Base-by-base conservation (phyloP, 1,140 invertebrate species). In the Lithobius niger region DNA sequence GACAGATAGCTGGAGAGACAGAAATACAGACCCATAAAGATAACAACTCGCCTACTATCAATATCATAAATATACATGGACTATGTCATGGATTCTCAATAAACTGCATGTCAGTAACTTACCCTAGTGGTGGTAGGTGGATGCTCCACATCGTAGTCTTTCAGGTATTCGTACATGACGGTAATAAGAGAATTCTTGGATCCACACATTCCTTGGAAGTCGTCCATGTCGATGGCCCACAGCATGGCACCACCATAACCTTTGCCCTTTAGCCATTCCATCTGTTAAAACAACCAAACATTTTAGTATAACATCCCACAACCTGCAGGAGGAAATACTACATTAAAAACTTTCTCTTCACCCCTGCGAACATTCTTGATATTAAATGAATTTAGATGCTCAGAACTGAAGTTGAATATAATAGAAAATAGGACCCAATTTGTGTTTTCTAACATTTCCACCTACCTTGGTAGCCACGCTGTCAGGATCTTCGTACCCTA, bases 401-500 rank as follows among this genome's bases (percentile, higher is more conserved):
- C n/a, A n/a, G n/a, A n/a, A n/a, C n/a, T n/a, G n/a, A n/a, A n/a
- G n/a, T n/a, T n/a, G n/a, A n/a, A n/a, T n/a, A n/a, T n/a, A n/a
- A n/a, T n/a, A n/a, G n/a, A n/a, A n/a, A n/a, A n/a, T n/a, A n/a
- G n/a, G n/a, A n/a, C n/a, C n/a, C n/a, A n/a, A n/a, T n/a, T n/a
- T n/a, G n/a, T n/a, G n/a, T n/a, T n/a, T n/a, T n/a, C n/a, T n/a
- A n/a, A n/a, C n/a, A n/a, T n/a, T n/a, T n/a, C n/a, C n/a, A n/a
- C n/a, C n/a, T 82, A 90, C 87, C 71, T 93, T 93, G 49, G 87
- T 84, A 61, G 85, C 80, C 1, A 92, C 71, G 63, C 84, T 86
- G 60, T 77, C 74, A 2, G 74, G 70, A 64, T 92, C 81, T 67
- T 96, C 92, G 65, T 91, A 95, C 15, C 90, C 89, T 22, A 94